phyloP scores from a whole-genome alignment of 1,140 invertebrate genomes.

The Diploscapter pachys region DNA sequence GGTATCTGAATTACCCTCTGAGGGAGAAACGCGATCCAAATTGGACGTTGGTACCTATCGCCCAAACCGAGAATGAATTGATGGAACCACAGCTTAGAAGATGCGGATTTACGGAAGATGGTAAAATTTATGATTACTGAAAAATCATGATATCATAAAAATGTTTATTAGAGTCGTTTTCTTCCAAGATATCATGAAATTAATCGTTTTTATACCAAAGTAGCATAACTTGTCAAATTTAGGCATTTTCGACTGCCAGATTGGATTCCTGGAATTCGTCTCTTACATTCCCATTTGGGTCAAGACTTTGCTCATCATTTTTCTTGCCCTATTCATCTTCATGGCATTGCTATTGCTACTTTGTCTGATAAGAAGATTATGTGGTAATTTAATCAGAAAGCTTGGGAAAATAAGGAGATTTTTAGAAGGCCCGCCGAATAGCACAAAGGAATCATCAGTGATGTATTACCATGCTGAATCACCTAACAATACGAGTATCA shows the following conservation, averaged over 20 bases:
- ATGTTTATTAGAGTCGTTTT: neutral
- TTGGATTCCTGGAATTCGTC: constrained; percentile 20
- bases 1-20: constrained; percentile 40
- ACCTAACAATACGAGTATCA: constrained; percentile 21
- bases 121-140: neutral
- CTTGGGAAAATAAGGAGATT: neutral
- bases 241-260: constrained; percentile 36
- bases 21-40: constrained; percentile 28
- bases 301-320: constrained; percentile 4
- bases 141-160: neutral
- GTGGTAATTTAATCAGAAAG: constrained; percentile 7
- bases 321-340: constrained; percentile 10
- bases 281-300: constrained; percentile 20
- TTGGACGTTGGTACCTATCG: constrained; percentile 37
- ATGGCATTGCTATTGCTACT: constrained; percentile 3
- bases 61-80: constrained; percentile 38
- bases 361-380: constrained; percentile 20
- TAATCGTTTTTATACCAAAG: neutral
- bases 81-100: constrained; percentile 38
- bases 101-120: constrained; percentile 38
- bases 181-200: neutral
- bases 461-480: constrained; percentile 28
- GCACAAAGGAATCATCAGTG: constrained; percentile 17
- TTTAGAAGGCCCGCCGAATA: neutral
- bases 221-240: neutral